Conservation (phyloP, 2,797 vertebrate species). For the Halcyon badia region DNA sequence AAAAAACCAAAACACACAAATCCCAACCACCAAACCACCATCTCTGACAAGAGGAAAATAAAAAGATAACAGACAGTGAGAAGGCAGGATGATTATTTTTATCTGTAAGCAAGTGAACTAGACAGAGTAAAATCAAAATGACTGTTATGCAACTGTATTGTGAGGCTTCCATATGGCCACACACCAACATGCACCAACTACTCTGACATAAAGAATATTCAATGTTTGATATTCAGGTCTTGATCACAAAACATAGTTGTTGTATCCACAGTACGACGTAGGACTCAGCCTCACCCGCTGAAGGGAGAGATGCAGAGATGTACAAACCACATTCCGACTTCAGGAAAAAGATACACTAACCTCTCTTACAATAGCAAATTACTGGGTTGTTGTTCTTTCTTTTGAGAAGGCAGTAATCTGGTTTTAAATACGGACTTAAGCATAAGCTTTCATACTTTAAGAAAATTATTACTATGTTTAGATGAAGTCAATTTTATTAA, state of each 20-base stretch:
- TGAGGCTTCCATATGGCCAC: not conserved
- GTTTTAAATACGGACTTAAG: not conserved
- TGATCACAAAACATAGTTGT: not conserved
- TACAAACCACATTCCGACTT: not conserved
- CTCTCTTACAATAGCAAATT: not conserved
- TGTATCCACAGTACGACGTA: fast-evolving
- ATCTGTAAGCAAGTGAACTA: not conserved
- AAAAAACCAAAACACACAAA: not conserved
- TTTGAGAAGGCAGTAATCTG: not conserved
- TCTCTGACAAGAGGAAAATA: not conserved
- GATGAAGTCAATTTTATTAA: not conserved
- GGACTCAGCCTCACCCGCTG: not conserved
- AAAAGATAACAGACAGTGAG: not conserved
- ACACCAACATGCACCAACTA: not conserved
- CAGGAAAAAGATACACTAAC: not conserved
- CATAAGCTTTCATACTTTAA: not conserved
- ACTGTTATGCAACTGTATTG: not conserved
- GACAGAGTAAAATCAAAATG: not conserved
- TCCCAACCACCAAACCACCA: not conserved
- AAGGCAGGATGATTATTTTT: not conserved
- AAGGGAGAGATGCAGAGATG: not conserved
- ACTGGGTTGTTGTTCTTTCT: not conserved
- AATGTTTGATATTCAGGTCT: fast-evolving
- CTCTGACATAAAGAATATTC: not conserved
- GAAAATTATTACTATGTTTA: not conserved